Conservation (phyloP, 2,113 vertebrate species). For the Alosa alosa region DNA sequence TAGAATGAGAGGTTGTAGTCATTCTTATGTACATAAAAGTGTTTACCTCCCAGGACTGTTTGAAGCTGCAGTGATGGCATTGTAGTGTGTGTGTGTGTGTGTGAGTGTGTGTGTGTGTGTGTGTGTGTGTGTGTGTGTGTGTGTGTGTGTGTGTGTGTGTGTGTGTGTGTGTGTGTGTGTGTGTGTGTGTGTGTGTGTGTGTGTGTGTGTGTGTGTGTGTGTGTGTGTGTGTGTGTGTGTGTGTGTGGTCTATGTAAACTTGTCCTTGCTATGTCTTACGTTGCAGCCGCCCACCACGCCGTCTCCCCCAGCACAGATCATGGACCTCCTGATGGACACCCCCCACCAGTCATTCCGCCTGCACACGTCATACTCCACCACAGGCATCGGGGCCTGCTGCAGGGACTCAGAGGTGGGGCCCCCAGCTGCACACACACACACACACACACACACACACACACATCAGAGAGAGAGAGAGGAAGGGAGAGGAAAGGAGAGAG, state of each 20-base stretch:
- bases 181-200: too few relatives aligned
- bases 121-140: too few relatives aligned
- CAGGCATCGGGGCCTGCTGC: slow-evolving; percentile 79
- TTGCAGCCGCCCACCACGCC: slow-evolving; percentile 76
- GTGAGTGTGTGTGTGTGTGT: too few relatives aligned
- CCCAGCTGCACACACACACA: slow-evolving; percentile 59
- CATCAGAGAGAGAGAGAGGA: background rate
- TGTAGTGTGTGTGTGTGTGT: too few relatives aligned
- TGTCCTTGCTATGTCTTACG: slow-evolving; percentile 55
- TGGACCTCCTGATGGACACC: slow-evolving; percentile 59
- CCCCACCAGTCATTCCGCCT: slow-evolving; percentile 76
- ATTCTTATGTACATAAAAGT: background rate
- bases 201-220: too few relatives aligned
- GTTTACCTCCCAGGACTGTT: background rate
- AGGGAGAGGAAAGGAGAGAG: background rate
- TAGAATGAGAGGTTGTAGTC: too few relatives aligned
- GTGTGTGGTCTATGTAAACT: background rate
- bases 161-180: too few relatives aligned
- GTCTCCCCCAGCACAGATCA: slow-evolving; percentile 78
- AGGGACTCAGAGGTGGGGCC: slow-evolving; percentile 75
- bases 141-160: too few relatives aligned
- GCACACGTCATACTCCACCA: slow-evolving; percentile 74
- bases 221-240: background rate
- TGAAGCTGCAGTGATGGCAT: background rate
- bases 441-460: slow-evolving; percentile 3